Evolutionary conservation across 92 coral and sea anemone genomes (phyloP), one percentile per base, ranked within the genome.

Genomic region (Parazoanthus darwini): DNA sequence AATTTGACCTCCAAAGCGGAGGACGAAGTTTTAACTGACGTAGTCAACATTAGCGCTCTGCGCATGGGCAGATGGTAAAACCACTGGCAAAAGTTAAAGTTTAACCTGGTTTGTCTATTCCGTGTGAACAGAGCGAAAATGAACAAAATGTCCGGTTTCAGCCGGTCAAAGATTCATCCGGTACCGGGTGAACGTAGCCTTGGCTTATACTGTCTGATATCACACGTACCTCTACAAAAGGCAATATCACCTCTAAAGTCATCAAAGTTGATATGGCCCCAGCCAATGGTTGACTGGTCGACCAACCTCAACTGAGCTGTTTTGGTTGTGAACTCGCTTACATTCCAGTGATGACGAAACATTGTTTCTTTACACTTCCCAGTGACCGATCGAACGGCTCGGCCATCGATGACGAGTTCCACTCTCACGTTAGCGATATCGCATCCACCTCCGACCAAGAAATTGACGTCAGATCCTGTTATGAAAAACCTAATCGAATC

Each of bases 221-320:
- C 51, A 1, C 51, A 75, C 42, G 8, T 48, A 78, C 82, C 82
- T 78, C 43, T 78, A n/a, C 75, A 89, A 15, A 91, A 76, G 39
- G 89, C 89, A 74, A 78, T 72, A 37, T 93, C 92, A 13, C 93
- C 94, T 18, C 90, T 51, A 11, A 92, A 70, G 77, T 90, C 95
- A 37, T 92, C 93, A 75, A 92, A 92, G 86, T 90, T 92, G 82
- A 92, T 90, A 42, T 93, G 95, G 58, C 93, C 95, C 95, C 95
- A 93, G 4, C 80, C 36, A 2, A 71, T 85, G 56, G 78, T 84
- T n/a, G 76, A 67, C 22, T 80, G 25, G 50, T 93, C 95, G n/a
- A 90, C 90, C 33, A 93, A 85, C 25, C 91, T 77, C 4, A 93
- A 80, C 58, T 74, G 88, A 11, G 95, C 95, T 23, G 22, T 80